Base-by-base conservation (phyloP, 1,140 invertebrate species). In the Drusus annulatus region DNA sequence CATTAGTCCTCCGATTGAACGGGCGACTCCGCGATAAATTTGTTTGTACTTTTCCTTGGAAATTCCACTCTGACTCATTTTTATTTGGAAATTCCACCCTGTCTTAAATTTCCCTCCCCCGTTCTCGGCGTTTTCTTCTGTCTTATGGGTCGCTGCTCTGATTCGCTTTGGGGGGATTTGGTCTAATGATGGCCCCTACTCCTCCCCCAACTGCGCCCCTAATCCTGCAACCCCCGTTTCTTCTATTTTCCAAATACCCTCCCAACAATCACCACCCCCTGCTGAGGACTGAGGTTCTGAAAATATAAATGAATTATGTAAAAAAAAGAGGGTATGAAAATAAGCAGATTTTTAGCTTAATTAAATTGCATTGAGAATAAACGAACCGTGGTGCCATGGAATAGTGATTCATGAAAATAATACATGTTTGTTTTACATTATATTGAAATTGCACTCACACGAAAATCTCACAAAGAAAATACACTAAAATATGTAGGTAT, bases 1-100 rank as follows among this genome's bases (percentile, higher is more conserved):
- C 21, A 62, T 31, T 13, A 13, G 36, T 45, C 78, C 45, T 73
- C 56, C 52, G 74, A 80, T 80, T 80, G 79, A 65, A 56, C 28
- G 45, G 28, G 23, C 50, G 50, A 36, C 58, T 51, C 50, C 23
- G 58, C 31, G 45, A 82, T 82, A 80, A 78, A 82, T 82, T 82
- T 82, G 80, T 82, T 82, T 82, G 74, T 80, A 78, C 80, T 82
- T 80, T 82, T 82, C 10, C 58, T 65, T 8, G 28, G 17, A 63
- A 77, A 63, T 65, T 77, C 58, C 60, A 45, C 52, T 13, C 73
- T 58, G 45, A 23, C 69, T 73, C 51, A 78, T 82, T 82, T 80
- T 82, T 82, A 45, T 51, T 65, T n/a, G 28, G 31, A 63, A 77
- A 63, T 65, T 77, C 58, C 75, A 45, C 52, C 19, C 73, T 58